Evolutionary conservation across 92 coral and sea anemone genomes (phyloP).

Genomic region (Nematostella vectensis): DNA sequence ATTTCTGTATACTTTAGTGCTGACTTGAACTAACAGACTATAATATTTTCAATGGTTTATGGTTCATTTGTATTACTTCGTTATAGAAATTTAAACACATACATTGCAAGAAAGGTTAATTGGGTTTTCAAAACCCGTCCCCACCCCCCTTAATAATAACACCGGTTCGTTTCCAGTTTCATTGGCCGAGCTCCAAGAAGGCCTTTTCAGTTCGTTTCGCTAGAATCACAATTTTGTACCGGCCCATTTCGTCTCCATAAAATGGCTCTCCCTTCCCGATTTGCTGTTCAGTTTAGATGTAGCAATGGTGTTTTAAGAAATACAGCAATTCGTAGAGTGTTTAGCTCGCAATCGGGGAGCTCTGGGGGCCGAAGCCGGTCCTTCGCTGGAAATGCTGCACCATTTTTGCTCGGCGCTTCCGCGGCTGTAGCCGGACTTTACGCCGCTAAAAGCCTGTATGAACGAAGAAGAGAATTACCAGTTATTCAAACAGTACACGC

Average conservation of each 20-base stretch:
- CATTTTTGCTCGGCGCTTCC: constrained; percentile 79
- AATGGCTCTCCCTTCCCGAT: constrained; percentile 49
- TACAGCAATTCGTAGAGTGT: constrained; percentile 12
- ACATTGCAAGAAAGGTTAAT: too few relatives aligned
- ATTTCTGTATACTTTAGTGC: too few relatives aligned
- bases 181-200: neutral
- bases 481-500: constrained; percentile 49
- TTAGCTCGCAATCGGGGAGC: constrained; percentile 21
- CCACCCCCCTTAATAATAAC: neutral
- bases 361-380: constrained; percentile 22
- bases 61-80: too few relatives aligned
- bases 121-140: neutral
- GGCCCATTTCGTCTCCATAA: neutral
- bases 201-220: neutral
- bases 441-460: constrained; percentile 42
- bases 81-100: too few relatives aligned
- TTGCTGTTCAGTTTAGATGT: constrained; percentile 24
- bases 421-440: constrained; percentile 46
- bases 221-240: neutral
- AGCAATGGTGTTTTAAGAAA: constrained; percentile 12
- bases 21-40: too few relatives aligned
- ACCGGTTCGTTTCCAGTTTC: neutral
- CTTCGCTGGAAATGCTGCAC: constrained; percentile 46
- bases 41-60: too few relatives aligned
- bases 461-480: constrained; percentile 15